phyloP scores from a whole-genome alignment of 2,888 invertebrate species.

The Protula sp. region DNA sequence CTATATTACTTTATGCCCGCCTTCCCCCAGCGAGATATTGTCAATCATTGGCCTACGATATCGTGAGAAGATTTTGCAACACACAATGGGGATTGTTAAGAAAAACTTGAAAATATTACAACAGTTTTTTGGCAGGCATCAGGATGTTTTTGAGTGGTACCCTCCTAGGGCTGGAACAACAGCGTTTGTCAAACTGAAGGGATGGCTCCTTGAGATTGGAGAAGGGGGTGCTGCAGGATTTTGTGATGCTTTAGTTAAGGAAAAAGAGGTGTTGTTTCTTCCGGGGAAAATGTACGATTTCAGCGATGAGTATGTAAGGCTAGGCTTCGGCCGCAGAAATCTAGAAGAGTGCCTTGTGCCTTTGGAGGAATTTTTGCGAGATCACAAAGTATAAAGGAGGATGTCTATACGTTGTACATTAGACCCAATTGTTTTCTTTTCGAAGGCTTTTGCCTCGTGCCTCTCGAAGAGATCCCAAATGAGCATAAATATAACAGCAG shows the following conservation, averaged over 20 bases:
- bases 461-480: no score
- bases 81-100: conserved; percentile 10
- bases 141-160: conserved; percentile 24
- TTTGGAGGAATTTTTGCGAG: no score
- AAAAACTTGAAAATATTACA: conserved; percentile 13
- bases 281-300: conserved; percentile 15
- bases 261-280: conserved; percentile 11
- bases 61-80: conserved; percentile 6
- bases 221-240: conserved; percentile 11
- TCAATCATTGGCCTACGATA: conserved; percentile 21
- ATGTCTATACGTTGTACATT: no score
- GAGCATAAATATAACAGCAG: no score
- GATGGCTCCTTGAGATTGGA: background rate
- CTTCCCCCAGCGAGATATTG: conserved; percentile 19
- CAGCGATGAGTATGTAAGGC: conserved; percentile 13
- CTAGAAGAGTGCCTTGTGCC: no score
- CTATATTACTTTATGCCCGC: conserved; percentile 21
- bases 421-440: no score
- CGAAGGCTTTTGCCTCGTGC: no score
- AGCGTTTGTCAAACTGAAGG: conserved; percentile 32
- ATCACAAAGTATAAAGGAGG: no score
- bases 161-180: conserved; percentile 27
- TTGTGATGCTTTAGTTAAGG: conserved; percentile 7
- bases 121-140: conserved; percentile 12
- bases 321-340: conserved; percentile 12